phyloP scores from a whole-genome alignment of 2,113 vertebrate genomes.

The Sminthopsis crassicaudata region DNA sequence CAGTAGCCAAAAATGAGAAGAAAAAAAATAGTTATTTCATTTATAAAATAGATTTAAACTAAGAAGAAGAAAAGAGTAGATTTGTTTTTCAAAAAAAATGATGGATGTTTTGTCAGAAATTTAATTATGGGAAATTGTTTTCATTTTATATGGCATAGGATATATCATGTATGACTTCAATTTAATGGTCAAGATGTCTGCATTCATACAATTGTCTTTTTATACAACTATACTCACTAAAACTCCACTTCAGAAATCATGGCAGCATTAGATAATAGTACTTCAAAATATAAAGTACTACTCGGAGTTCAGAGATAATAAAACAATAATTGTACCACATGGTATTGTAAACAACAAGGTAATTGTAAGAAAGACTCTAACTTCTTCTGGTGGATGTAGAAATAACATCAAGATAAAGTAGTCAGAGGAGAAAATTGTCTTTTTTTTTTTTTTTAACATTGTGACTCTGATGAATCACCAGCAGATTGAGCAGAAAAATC shows the following conservation, averaged over 20 bases:
- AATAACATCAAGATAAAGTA: neutral
- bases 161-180: neutral
- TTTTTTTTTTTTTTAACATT: neutral
- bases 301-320: neutral
- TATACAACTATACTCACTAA: neutral
- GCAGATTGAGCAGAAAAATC: neutral
- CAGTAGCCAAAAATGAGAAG: neutral
- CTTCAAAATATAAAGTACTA: neutral
- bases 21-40: neutral
- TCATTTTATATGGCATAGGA: neutral
- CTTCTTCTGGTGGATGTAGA: neutral
- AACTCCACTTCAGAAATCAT: neutral
- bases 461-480: neutral
- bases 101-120: neutral
- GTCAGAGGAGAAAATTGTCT: neutral
- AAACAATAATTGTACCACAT: neutral
- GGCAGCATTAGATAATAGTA: neutral
- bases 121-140: neutral
- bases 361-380: neutral
- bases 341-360: neutral
- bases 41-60: neutral
- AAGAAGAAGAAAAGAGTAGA: neutral
- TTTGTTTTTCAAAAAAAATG: neutral
- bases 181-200: neutral
- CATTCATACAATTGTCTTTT: neutral